phyloP scores from a whole-genome alignment of 2,888 invertebrate species.

The Operophtera brumata region DNA sequence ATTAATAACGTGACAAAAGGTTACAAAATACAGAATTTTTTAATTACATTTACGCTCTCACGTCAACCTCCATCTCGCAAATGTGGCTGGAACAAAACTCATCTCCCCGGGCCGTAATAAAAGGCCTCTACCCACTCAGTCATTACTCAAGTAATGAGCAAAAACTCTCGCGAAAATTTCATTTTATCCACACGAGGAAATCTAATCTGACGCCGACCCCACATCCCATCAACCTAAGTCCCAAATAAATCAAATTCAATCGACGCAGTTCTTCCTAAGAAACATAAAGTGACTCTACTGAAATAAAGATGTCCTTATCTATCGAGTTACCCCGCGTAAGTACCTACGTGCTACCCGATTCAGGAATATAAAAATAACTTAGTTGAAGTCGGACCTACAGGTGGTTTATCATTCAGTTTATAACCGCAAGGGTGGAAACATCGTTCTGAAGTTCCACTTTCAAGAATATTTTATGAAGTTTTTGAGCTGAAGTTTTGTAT shows the following conservation, averaged over 20 bases:
- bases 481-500: background rate
- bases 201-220: constrained; percentile 33
- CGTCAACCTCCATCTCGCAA: constrained; percentile 51
- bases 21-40: constrained; percentile 48
- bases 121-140: constrained; percentile 41
- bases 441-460: constrained; percentile 1
- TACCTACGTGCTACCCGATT: constrained; percentile 35
- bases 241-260: constrained; percentile 31
- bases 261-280: constrained; percentile 19
- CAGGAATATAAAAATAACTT: constrained; percentile 38
- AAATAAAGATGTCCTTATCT: constrained; percentile 25
- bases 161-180: constrained; percentile 44
- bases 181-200: constrained; percentile 38
- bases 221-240: constrained; percentile 18
- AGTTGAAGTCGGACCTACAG: constrained; percentile 40
- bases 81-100: constrained; percentile 54
- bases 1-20: constrained; percentile 41
- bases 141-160: constrained; percentile 58
- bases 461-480: constrained; percentile 14
- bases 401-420: constrained; percentile 45
- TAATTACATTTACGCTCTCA: constrained; percentile 50
- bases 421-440: constrained; percentile 7
- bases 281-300: constrained; percentile 19
- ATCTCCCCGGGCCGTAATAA: constrained; percentile 58
- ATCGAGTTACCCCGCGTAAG: constrained; percentile 23